Percentiles rank a stretch among this genome's conserved stretches.
Evolutionary conservation across 64 coral and sea anemone species (phyloP).

Genomic region (Porites australiensis): DNA sequence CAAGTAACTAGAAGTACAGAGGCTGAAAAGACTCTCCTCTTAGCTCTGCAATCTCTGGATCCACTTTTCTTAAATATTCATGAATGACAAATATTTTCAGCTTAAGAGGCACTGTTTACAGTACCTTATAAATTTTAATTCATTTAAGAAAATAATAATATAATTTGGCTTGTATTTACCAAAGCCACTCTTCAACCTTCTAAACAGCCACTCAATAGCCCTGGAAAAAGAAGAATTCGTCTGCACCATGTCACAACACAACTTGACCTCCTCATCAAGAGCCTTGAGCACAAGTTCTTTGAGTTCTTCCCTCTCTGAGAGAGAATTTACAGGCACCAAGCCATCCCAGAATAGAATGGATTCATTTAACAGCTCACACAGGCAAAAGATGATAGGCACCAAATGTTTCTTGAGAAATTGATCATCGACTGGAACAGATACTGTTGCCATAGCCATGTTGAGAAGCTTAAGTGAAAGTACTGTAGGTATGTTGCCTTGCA

Average conservation of each 20-base stretch:
- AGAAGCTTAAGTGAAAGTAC: conserved; percentile 42
- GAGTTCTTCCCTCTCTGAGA: conserved; percentile 33
- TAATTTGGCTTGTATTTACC: background rate
- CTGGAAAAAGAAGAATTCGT: background rate
- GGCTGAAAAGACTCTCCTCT: no score
- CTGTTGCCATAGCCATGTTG: background rate
- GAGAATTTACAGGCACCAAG: conserved; percentile 22
- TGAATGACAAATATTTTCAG: no score
- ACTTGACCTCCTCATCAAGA: conserved; percentile 2
- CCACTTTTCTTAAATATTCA: no score
- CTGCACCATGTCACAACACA: conserved; percentile 17
- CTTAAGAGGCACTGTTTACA: no score
- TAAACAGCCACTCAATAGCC: conserved; percentile 30
- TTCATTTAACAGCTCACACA: conserved; percentile 46
- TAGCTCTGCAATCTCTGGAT: no score
- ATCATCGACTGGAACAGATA: background rate
- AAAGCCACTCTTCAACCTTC: conserved; percentile 8
- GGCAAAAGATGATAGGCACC: conserved; percentile 32
- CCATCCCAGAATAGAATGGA: conserved; percentile 54
- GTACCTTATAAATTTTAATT: no score
- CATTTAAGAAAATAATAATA: no score
- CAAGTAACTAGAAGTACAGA: no score
- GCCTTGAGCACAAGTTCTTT: conserved; percentile 26
- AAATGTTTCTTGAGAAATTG: conserved; percentile 30
- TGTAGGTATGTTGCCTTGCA: background rate